phyloP scores from a whole-genome alignment of 2,113 vertebrate genomes.

The Muntiacus reevesi region DNA sequence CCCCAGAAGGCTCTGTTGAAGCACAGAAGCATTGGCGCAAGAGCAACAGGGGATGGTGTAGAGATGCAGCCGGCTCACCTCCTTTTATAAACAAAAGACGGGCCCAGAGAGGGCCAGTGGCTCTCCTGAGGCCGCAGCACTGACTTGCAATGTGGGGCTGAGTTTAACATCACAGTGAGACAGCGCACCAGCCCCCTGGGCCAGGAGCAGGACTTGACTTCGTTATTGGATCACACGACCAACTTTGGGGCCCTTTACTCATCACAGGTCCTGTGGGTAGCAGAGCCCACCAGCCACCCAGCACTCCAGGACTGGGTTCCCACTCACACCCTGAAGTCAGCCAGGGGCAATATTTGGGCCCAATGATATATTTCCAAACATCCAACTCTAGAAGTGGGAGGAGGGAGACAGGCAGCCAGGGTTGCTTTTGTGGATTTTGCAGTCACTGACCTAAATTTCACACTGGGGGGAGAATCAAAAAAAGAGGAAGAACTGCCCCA shows the following conservation, averaged over 20 bases:
- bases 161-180: neutral
- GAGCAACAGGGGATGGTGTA: neutral
- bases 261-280: fast-evolving
- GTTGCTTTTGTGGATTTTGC: neutral
- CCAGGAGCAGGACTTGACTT: neutral
- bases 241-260: neutral
- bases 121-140: neutral
- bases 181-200: neutral
- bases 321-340: neutral
- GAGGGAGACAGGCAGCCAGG: neutral
- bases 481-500: neutral
- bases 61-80: neutral
- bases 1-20: neutral
- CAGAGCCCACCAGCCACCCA: neutral
- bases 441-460: conserved; percentile 58
- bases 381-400: neutral
- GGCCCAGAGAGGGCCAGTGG: neutral
- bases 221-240: neutral
- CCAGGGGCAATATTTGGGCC: neutral
- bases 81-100: neutral
- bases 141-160: neutral
- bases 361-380: neutral
- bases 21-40: neutral
- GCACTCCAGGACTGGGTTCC: fast-evolving
- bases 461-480: neutral